Conservation (phyloP, 2,888 invertebrate species). For the Mechanitis messenoides region DNA sequence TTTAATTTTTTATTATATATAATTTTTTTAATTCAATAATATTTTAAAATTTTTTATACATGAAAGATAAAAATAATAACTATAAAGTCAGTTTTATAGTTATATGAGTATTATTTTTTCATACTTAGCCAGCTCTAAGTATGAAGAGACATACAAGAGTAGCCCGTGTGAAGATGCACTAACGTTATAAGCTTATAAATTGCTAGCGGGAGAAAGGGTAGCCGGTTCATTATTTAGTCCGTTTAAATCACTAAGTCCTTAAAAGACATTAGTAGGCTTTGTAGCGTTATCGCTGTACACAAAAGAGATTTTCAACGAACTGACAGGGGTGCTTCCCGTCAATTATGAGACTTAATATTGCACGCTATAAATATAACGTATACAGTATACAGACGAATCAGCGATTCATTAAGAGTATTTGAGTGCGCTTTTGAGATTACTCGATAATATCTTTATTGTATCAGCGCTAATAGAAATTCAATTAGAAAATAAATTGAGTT, state of each 20-base stretch:
- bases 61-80: too few species aligned
- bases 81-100: too few species aligned
- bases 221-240: conserved; percentile 74
- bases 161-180: conserved; percentile 27
- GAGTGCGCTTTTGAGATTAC: conserved; percentile 4
- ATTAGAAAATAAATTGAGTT: neutral
- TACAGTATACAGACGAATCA: conserved; percentile 7
- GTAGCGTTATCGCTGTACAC: conserved; percentile 71
- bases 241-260: conserved; percentile 78
- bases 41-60: too few species aligned
- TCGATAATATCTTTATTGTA: neutral
- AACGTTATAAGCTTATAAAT: conserved; percentile 62
- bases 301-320: conserved; percentile 67
- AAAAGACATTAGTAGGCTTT: conserved; percentile 76
- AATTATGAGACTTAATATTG: conserved; percentile 56
- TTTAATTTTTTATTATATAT: too few species aligned
- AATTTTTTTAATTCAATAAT: too few species aligned
- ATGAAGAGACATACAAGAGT: too few species aligned
- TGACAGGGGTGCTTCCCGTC: conserved; percentile 47
- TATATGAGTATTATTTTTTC: too few species aligned
- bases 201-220: conserved; percentile 63
- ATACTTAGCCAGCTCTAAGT: too few species aligned
- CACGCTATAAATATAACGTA: conserved; percentile 36
- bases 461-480: neutral
- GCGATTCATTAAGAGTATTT: conserved; percentile 12